phyloP scores from a whole-genome alignment of 1,140 invertebrate genomes.

The Drosophila parvula region DNA sequence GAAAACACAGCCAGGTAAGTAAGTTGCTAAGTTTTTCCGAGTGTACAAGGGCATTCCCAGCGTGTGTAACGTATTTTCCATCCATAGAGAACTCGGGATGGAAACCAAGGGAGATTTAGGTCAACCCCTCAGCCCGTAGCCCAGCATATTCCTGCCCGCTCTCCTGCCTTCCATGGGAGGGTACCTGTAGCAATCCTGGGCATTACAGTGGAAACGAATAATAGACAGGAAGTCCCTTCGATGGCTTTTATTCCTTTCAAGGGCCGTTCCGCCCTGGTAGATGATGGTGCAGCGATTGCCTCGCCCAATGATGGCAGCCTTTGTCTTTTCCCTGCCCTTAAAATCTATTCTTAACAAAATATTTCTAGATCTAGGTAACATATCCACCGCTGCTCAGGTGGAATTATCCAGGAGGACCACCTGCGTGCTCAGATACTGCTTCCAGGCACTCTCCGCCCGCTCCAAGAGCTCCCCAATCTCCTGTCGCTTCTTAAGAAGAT shows the following conservation, averaged over 20 bases:
- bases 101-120: conserved; percentile 53
- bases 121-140: conserved; percentile 27
- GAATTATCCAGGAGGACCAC: conserved; percentile 46
- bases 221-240: conserved; percentile 61
- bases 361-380: conserved; percentile 2
- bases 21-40: neutral
- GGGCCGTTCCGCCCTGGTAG: conserved; percentile 25
- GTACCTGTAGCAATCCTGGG: conserved; percentile 62
- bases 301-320: conserved; percentile 24
- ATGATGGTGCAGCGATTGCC: conserved; percentile 41
- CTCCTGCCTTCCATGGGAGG: neutral
- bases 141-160: neutral
- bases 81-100: conserved; percentile 2
- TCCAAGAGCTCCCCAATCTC: conserved; percentile 47
- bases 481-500: conserved; percentile 36
- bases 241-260: conserved; percentile 35
- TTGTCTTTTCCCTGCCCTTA: conserved; percentile 29
- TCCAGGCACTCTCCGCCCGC: conserved; percentile 47
- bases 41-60: conserved; percentile 42
- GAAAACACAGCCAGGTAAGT: neutral
- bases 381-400: conserved; percentile 18
- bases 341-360: conserved; percentile 10
- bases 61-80: conserved; percentile 64
- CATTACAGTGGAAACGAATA: conserved; percentile 56
- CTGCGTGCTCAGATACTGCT: conserved; percentile 49